Percentiles rank a stretch among this genome's conserved stretches.
Conservation (phyloP, 2,888 invertebrate species). For the Ophion slaviceki region DNA sequence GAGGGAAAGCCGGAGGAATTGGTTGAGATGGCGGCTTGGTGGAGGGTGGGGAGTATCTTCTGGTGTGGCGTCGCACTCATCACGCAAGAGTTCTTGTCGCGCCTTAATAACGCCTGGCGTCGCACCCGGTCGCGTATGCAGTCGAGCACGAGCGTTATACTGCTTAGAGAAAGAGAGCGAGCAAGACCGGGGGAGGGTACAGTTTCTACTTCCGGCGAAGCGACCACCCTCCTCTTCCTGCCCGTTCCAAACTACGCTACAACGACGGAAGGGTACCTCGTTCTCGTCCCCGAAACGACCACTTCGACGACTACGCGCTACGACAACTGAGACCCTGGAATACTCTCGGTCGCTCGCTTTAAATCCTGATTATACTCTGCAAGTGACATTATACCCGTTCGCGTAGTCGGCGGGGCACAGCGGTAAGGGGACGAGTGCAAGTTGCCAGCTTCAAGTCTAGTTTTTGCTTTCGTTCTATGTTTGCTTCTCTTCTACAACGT, state of each 20-base stretch:
- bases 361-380: constrained; percentile 85
- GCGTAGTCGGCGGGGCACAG: constrained; percentile 64
- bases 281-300: constrained; percentile 64
- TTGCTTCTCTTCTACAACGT: constrained; percentile 58
- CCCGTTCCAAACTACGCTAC: constrained; percentile 64
- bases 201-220: constrained; percentile 68
- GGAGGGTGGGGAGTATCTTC: constrained; percentile 76
- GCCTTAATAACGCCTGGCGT: constrained; percentile 82
- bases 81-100: constrained; percentile 83
- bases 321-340: constrained; percentile 56
- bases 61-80: constrained; percentile 82
- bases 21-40: constrained; percentile 45
- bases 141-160: constrained; percentile 58
- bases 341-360: constrained; percentile 80
- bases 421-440: constrained; percentile 68
- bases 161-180: constrained; percentile 4
- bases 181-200: constrained; percentile 17
- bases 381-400: constrained; percentile 82
- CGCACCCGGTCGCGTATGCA: constrained; percentile 71
- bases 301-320: constrained; percentile 66
- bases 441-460: constrained; percentile 81
- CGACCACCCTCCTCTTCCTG: constrained; percentile 59
- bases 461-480: constrained; percentile 80
- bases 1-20: constrained; percentile 23
- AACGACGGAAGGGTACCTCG: constrained; percentile 45